Conservation (phyloP, 2,113 vertebrate genomes). For the Thomomys bottae region DNA sequence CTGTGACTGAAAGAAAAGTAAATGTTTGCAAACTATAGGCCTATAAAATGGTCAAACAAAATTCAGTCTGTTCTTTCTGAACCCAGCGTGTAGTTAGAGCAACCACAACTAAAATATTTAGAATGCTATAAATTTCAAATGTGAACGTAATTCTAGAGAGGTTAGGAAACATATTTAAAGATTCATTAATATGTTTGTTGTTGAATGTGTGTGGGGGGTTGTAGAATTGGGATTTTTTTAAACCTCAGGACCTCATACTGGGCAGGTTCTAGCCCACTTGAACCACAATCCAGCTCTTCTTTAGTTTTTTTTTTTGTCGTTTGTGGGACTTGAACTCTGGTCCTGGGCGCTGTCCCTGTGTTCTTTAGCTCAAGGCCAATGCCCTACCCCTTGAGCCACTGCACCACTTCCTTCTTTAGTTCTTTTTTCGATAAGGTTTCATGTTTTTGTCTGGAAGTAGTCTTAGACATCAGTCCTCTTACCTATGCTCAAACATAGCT, state of each 20-base stretch:
- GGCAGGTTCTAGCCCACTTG: too few species aligned
- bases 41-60: neutral
- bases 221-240: too few species aligned
- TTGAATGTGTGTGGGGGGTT: neutral
- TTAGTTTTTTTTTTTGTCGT: too few species aligned
- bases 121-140: neutral
- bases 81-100: neutral
- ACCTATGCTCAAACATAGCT: neutral
- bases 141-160: neutral
- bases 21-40: neutral
- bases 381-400: too few species aligned
- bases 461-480: neutral
- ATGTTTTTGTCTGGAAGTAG: too few species aligned
- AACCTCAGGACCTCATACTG: too few species aligned
- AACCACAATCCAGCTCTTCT: too few species aligned
- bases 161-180: neutral
- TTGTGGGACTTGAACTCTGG: too few species aligned
- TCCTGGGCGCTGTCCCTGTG: too few species aligned
- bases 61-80: neutral
- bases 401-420: too few species aligned
- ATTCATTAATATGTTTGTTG: neutral
- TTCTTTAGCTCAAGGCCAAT: too few species aligned
- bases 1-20: neutral
- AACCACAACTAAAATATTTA: slow-evolving; percentile 2
- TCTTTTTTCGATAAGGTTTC: too few species aligned